A percentile compares a stretch with the other conserved stretches of the same genome.
Evolutionary conservation across 2,888 invertebrate genomes (phyloP).

Genomic region (Pycnomerus fuliginosus): DNA sequence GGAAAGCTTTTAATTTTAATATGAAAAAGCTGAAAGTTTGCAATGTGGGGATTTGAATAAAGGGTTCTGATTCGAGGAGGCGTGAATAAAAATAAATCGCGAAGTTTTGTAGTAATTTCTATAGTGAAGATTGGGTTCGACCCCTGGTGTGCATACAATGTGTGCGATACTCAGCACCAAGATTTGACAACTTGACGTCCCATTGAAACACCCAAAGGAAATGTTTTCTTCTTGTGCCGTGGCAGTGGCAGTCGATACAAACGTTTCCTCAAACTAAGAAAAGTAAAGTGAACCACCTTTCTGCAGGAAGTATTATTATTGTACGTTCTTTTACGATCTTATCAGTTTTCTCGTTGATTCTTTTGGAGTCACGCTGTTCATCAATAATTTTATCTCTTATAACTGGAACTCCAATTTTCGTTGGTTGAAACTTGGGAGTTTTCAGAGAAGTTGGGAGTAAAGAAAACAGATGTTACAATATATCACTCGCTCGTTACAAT

Average conservation of each 20-base stretch:
- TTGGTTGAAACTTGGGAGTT: not conserved
- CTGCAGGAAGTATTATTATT: slow-evolving; percentile 37
- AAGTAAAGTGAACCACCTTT: slow-evolving; percentile 32
- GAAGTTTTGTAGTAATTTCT: slow-evolving; percentile 12
- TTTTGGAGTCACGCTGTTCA: not conserved
- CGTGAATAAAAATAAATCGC: slow-evolving; percentile 11
- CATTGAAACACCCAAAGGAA: slow-evolving; percentile 44
- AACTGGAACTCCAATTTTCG: too few relatives aligned
- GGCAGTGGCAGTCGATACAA: slow-evolving; percentile 41
- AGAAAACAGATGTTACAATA: slow-evolving; percentile 41
- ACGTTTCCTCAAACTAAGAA: slow-evolving; percentile 29
- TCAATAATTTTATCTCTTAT: not conserved
- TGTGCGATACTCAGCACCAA: slow-evolving; percentile 32
- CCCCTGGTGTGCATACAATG: slow-evolving; percentile 28
- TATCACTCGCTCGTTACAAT: slow-evolving; percentile 45
- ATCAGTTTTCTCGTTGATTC: slow-evolving; percentile 3
- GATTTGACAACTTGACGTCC: slow-evolving; percentile 45
- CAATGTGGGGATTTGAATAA: slow-evolving; percentile 8
- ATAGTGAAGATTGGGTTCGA: slow-evolving; percentile 27
- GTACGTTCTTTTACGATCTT: slow-evolving; percentile 24
- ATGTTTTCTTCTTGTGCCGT: slow-evolving; percentile 42
- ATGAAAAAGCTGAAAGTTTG: slow-evolving; percentile 14
- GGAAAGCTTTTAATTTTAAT: too few relatives aligned
- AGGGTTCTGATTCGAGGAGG: slow-evolving; percentile 4
- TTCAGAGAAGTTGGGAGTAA: not conserved